Conservation (phyloP, 2,113 vertebrate species). For the Perca fluviatilis region DNA sequence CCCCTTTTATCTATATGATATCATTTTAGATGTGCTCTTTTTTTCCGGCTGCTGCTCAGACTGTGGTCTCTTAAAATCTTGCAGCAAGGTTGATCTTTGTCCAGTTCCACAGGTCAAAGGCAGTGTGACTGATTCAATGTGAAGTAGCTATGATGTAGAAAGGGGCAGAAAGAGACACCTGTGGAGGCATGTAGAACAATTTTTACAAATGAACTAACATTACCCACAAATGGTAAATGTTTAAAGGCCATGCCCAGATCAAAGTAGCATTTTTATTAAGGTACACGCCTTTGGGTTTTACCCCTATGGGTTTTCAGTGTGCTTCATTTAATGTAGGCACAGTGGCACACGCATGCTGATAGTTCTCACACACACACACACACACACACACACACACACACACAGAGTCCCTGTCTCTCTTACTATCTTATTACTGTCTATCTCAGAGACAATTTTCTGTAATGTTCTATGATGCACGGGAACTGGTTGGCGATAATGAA, state of each 20-base stretch:
- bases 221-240: slow-evolving; percentile 1
- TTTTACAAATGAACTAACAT: not conserved
- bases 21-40: slow-evolving; percentile 11
- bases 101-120: slow-evolving; percentile 2
- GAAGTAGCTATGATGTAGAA: slow-evolving; percentile 7
- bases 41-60: not conserved
- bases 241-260: slow-evolving; percentile 6
- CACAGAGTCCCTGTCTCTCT: slow-evolving; percentile 32
- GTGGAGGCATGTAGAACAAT: not conserved
- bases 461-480: slow-evolving; percentile 55
- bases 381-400: slow-evolving; percentile 10
- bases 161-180: not conserved
- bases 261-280: slow-evolving; percentile 35
- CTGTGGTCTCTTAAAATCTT: not conserved
- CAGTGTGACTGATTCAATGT: not conserved
- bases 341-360: slow-evolving; percentile 37
- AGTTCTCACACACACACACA: not conserved
- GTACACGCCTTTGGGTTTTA: slow-evolving; percentile 1
- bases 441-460: slow-evolving; percentile 67
- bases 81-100: not conserved
- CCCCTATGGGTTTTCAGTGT: not conserved
- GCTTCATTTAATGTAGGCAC: slow-evolving; percentile 21
- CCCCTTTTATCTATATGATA: not conserved
- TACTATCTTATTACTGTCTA: slow-evolving; percentile 55
- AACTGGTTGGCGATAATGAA: slow-evolving; percentile 66